These are phyloP conservation scores for Anser brachyrhynchus DNA, from an alignment of 2,113 vertebrate species.

Conservation along the genomic window DNA sequence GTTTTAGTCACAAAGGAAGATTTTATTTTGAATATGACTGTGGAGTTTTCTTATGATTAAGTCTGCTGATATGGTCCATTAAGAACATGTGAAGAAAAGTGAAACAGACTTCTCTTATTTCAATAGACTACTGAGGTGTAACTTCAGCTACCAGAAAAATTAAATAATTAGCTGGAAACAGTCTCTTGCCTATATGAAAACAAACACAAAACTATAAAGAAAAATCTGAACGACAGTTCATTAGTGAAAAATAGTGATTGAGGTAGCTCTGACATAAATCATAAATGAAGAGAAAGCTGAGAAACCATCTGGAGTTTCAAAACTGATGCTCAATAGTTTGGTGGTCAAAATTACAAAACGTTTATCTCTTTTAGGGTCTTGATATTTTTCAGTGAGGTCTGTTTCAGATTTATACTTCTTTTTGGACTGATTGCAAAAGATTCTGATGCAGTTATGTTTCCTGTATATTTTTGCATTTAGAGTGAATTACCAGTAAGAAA, in stretches of 20 bases:
- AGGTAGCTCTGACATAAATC: background rate
- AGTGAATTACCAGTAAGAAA: background rate
- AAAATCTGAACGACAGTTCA: background rate
- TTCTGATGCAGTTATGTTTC: background rate
- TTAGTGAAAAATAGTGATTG: background rate
- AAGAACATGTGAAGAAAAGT: background rate
- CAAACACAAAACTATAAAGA: background rate
- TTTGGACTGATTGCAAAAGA: background rate
- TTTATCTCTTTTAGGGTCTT: background rate
- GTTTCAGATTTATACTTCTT: background rate
- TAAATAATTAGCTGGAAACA: background rate
- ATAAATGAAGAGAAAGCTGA: background rate
- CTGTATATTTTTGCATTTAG: background rate
- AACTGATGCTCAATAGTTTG: background rate
- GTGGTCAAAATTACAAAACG: background rate
- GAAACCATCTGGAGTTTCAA: background rate
- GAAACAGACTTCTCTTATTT: background rate
- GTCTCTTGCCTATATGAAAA: background rate
- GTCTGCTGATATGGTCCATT: background rate
- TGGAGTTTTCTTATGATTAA: background rate
- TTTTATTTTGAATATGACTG: background rate
- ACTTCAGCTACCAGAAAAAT: background rate
- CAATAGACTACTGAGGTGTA: background rate
- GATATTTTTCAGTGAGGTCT: background rate
- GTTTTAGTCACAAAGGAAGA: background rate